phyloP scores from a whole-genome alignment of 2,797 vertebrate genomes.

The Sus cebifrons region DNA sequence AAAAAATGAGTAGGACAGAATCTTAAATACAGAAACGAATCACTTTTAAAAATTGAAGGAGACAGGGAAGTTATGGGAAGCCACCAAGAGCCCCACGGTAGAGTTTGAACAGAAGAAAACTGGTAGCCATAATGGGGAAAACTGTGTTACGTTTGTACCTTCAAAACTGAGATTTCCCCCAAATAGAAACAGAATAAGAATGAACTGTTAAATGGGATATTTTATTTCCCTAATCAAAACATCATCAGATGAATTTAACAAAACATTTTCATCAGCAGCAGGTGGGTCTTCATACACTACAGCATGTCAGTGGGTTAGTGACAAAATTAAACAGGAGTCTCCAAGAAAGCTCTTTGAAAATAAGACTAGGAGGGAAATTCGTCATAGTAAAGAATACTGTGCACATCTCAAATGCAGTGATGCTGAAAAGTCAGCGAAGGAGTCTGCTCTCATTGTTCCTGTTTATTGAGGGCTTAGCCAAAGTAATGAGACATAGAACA shows the following conservation, averaged over 20 bases:
- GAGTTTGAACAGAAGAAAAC: neutral
- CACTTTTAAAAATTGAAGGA: neutral
- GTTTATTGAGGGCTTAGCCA: neutral
- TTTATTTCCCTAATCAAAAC: conserved; percentile 35
- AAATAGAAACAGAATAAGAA: neutral
- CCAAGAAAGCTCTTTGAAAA: neutral
- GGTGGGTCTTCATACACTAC: neutral
- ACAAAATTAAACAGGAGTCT: neutral
- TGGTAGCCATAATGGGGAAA: accelerated
- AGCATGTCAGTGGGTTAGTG: neutral
- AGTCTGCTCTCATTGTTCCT: neutral
- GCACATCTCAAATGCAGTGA: accelerated
- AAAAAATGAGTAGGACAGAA: neutral
- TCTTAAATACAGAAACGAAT: neutral
- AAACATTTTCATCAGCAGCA: neutral
- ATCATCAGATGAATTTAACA: neutral
- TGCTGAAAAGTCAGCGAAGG: neutral
- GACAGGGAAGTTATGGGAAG: neutral
- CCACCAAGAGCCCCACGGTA: neutral
- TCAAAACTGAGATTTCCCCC: neutral
- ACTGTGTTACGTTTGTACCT: neutral
- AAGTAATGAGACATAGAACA: neutral
- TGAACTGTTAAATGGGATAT: neutral
- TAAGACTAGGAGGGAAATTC: neutral
- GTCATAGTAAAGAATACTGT: neutral